Conservation (phyloP, 2,888 invertebrate species). For the Ceraclea dissimilis region DNA sequence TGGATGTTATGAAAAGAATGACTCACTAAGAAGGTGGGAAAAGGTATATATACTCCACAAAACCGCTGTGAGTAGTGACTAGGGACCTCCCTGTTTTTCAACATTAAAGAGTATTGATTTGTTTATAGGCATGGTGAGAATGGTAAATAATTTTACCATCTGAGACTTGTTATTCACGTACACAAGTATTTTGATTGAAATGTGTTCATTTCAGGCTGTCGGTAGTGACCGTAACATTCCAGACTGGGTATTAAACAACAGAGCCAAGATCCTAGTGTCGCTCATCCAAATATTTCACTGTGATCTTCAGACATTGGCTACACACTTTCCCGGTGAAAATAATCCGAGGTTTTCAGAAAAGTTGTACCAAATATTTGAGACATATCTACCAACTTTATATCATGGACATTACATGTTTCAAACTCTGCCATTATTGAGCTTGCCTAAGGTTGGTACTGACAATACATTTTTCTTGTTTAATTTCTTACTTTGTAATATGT, state of each 20-base stretch:
- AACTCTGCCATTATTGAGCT: constrained; percentile 68
- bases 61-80: too few species aligned
- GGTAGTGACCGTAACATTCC: constrained; percentile 82
- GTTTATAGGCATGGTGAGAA: too few species aligned
- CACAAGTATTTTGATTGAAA: too few species aligned
- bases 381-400: constrained; percentile 79
- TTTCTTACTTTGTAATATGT: neutral
- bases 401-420: constrained; percentile 79
- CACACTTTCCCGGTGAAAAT: constrained; percentile 46
- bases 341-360: constrained; percentile 60
- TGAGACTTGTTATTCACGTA: too few species aligned
- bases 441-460: constrained; percentile 60
- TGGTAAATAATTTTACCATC: too few species aligned
- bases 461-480: neutral
- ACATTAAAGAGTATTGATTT: too few species aligned
- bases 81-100: too few species aligned
- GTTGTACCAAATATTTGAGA: constrained; percentile 79
- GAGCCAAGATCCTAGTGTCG: constrained; percentile 68
- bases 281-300: constrained; percentile 79
- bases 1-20: too few species aligned
- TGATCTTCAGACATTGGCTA: constrained; percentile 66
- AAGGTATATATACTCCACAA: too few species aligned
- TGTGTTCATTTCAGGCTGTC: constrained; percentile 56
- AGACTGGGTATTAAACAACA: constrained; percentile 71
- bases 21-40: too few species aligned